Base-by-base conservation (phyloP, 2,888 invertebrate species). In the Chydorus sphaericus region DNA sequence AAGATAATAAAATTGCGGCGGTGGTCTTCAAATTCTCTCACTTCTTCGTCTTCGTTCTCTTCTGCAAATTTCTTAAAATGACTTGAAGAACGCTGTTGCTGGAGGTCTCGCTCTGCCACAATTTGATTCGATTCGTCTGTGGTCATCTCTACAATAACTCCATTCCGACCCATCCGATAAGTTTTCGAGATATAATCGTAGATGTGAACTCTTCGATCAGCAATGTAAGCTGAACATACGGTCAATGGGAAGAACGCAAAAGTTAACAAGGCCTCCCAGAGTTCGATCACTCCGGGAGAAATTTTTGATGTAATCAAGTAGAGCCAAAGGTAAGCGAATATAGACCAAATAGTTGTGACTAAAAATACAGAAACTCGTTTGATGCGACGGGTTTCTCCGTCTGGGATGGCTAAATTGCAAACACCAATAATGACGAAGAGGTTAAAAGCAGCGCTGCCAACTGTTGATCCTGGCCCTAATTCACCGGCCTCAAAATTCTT, bases 241-340 rank as follows among this genome's bases (percentile, higher is more conserved):
- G 96, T 97, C 28, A 88, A 79, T 2, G 98, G 98, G 74, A 98
- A 98, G 75, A 96, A 96, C 39, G 85, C 70, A 70, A 99, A 92
- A 2, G 98, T 99, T 36, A 98, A 74, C 18, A 92, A 70, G 1
- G 89, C 94, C 72, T 98, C 98, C 97, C 97, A 98, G n/a, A 97
- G 84, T 64, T 94, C 88, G 6, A 96, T 86, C 4, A 81, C 81
- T 28, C 86, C 88, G 0, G 85, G 85, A 33, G 91, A 87, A 63
- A 86, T 82, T 49, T 88, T 81, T 38, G 88, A 85, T 55, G 99
- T 76, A 65, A 99, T 98, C 57, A 93, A 71, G 71, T 96, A 97
- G 57, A 99, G 77, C 98, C 98, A 98, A 54, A 98, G 83, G 71
- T 99, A 99, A 39, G 98, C 98, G 67, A 97, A 96, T 55, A 98